These are phyloP conservation scores for Tringa solitaria DNA, from an alignment of 2,113 vertebrate genomes.

Conservation along the genomic window DNA sequence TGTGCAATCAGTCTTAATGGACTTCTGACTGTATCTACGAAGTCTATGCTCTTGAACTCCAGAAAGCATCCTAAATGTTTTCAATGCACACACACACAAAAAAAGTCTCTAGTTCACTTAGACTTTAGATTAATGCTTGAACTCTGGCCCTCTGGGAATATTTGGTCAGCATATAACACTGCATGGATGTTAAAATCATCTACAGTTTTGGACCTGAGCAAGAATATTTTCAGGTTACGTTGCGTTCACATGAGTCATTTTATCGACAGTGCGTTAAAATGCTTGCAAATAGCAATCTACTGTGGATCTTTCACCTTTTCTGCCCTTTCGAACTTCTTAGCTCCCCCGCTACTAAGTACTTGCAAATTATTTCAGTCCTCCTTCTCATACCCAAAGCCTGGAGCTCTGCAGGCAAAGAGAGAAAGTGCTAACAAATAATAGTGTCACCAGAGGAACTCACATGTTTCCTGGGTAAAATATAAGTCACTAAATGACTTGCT, in stretches of 20 bases:
- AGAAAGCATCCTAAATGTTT: background rate
- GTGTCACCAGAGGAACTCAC: background rate
- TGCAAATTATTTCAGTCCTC: background rate
- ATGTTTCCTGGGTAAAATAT: background rate
- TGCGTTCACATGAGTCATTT: fast-evolving
- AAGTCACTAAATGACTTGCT: background rate
- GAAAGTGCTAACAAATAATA: background rate
- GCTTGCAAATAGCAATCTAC: background rate
- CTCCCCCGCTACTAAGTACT: background rate
- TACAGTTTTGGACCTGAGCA: background rate
- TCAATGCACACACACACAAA: background rate
- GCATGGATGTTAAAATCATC: background rate
- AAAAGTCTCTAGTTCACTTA: background rate
- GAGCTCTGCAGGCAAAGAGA: background rate
- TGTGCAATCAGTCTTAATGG: background rate
- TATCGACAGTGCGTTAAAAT: background rate
- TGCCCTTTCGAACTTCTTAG: background rate
- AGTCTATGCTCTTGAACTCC: background rate
- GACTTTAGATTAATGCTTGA: background rate
- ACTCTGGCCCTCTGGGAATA: background rate
- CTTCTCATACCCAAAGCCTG: background rate
- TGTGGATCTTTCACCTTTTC: background rate
- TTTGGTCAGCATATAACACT: background rate
- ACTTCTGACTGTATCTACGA: background rate
- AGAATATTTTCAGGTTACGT: background rate